Percentiles rank a stretch among this genome's conserved stretches.
Evolutionary conservation across 2,797 vertebrate species (phyloP).

Genomic region (Peromyscus aztecus): DNA sequence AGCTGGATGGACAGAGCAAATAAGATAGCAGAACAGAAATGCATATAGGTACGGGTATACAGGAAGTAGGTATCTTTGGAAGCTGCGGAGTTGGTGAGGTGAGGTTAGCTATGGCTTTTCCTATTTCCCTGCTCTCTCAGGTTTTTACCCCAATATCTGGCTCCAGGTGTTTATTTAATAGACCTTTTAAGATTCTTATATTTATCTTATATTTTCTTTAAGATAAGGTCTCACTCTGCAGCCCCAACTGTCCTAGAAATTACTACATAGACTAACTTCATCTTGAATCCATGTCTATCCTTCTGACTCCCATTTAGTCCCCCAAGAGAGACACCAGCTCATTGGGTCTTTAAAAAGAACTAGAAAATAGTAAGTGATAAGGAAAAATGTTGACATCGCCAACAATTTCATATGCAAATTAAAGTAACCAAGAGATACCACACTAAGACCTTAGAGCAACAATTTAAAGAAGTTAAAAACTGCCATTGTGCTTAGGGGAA

Average conservation of each 20-base stretch:
- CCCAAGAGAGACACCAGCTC: not conserved
- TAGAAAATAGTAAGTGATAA: constrained; percentile 23
- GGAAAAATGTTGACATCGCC: not conserved
- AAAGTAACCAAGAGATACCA: constrained; percentile 19
- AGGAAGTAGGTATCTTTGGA: too few relatives aligned
- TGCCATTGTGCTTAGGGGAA: not conserved
- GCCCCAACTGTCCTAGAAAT: not conserved
- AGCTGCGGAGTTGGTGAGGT: too few relatives aligned
- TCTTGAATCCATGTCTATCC: not conserved
- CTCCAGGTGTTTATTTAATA: too few relatives aligned
- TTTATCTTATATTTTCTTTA: not conserved
- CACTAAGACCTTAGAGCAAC: not conserved
- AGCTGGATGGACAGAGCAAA: too few relatives aligned
- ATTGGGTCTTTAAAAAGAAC: not conserved
- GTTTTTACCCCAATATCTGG: too few relatives aligned
- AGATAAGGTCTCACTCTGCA: not conserved
- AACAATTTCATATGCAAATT: not conserved
- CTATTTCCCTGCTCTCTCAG: too few relatives aligned
- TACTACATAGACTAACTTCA: not conserved
- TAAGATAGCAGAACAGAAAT: too few relatives aligned
- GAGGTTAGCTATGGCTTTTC: too few relatives aligned
- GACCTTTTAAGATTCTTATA: not conserved
- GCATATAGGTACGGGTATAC: too few relatives aligned
- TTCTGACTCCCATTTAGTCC: not conserved
- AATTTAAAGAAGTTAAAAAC: constrained; percentile 18